Percentiles rank a stretch among this genome's conserved stretches.
These are phyloP conservation scores for Pseudomyrmex dendroicus DNA, from an alignment of 1,140 invertebrate genomes.

Conservation along the genomic window DNA sequence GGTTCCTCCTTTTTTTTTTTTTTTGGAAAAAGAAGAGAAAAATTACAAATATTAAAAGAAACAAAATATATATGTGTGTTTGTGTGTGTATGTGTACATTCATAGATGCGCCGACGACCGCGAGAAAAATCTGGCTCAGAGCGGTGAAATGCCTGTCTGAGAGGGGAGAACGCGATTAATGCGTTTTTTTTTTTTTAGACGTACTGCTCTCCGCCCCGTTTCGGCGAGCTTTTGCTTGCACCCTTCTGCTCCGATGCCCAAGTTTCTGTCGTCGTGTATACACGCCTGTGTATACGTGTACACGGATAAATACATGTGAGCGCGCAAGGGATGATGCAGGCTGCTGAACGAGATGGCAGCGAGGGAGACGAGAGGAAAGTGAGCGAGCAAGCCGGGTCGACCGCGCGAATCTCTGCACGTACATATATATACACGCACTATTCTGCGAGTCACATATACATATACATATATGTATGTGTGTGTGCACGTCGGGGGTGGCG, in stretches of 20 bases:
- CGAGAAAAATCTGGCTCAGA: background rate
- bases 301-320: background rate
- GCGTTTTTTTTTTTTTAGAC: slow-evolving; percentile 13
- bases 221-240: slow-evolving; percentile 14
- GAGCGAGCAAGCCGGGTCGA: slow-evolving; percentile 36
- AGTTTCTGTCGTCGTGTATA: slow-evolving; percentile 9
- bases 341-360: slow-evolving; percentile 15
- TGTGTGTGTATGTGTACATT: too few relatives aligned
- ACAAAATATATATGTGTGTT: background rate
- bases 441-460: background rate
- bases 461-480: too few relatives aligned
- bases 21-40: background rate
- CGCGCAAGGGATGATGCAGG: slow-evolving; percentile 14
- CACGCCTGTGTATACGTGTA: background rate
- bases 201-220: slow-evolving; percentile 4
- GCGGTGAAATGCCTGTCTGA: background rate
- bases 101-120: background rate
- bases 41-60: background rate
- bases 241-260: slow-evolving; percentile 35
- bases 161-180: slow-evolving; percentile 2
- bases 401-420: slow-evolving; percentile 40
- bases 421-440: background rate
- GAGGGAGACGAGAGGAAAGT: slow-evolving; percentile 7
- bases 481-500: background rate
- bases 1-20: background rate